Conservation (phyloP, 2,888 invertebrate species). For the Bimastos eiseni region DNA sequence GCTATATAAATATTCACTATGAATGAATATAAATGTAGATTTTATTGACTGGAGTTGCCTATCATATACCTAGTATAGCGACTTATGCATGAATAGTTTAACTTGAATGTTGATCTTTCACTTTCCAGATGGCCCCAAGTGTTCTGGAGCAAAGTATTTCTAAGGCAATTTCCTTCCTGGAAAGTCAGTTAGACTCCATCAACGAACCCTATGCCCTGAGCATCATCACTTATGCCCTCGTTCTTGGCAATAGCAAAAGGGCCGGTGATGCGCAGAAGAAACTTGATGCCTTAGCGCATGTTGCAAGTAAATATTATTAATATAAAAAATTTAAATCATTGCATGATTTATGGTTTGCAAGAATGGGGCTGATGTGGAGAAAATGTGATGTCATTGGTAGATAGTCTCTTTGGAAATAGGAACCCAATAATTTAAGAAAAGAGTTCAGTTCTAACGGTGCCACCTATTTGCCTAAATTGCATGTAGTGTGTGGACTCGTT, state of each 20-base stretch:
- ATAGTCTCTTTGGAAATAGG: background rate
- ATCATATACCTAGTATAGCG: background rate
- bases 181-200: background rate
- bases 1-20: too few species aligned
- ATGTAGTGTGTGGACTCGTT: too few species aligned
- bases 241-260: background rate
- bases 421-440: too few species aligned
- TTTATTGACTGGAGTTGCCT: too few species aligned
- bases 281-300: background rate
- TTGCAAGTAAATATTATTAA: background rate
- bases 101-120: background rate
- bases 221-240: constrained; percentile 13
- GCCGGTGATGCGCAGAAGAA: background rate
- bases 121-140: background rate
- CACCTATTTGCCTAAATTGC: too few species aligned
- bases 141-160: background rate
- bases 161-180: background rate
- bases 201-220: background rate
- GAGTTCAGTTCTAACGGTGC: too few species aligned
- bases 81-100: background rate
- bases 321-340: background rate
- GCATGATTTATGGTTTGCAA: background rate
- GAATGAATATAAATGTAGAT: too few species aligned
- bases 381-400: background rate
- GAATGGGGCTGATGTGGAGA: background rate